Percentiles rank a stretch among this genome's conserved stretches.
These are phyloP conservation scores for Myopa tessellatipennis DNA, from an alignment of 2,888 invertebrate species.

Conservation along the genomic window DNA sequence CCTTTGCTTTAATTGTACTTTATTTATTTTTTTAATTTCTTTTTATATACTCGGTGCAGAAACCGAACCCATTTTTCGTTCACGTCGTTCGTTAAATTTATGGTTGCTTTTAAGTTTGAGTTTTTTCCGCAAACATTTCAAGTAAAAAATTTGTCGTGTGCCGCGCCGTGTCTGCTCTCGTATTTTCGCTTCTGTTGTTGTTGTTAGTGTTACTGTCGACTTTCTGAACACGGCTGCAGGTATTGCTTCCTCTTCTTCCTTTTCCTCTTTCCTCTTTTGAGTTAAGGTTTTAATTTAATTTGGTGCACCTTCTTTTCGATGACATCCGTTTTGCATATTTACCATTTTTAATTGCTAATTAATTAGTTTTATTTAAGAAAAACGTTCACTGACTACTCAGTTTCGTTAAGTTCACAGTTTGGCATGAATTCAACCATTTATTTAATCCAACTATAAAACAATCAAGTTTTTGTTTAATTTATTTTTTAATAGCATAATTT, in stretches of 20 bases:
- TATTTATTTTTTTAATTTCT: background rate
- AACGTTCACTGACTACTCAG: background rate
- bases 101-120: background rate
- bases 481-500: background rate
- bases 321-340: background rate
- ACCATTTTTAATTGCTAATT: conserved; percentile 12
- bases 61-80: background rate
- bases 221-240: background rate
- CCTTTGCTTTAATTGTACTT: background rate
- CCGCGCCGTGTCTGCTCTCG: background rate
- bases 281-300: background rate
- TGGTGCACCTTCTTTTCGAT: too few species aligned
- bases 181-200: conserved; percentile 1
- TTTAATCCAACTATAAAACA: too few species aligned
- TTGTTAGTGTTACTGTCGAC: background rate
- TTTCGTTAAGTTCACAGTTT: background rate
- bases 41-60: background rate
- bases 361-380: conserved; percentile 10
- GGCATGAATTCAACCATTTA: too few species aligned
- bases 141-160: conserved; percentile 22
- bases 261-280: background rate
- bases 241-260: background rate
- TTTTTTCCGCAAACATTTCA: conserved; percentile 8
- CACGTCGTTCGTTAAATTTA: conserved; percentile 22
- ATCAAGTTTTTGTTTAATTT: too few species aligned